Base-by-base conservation (phyloP, 2,888 invertebrate genomes). In the Philereme transversata region DNA sequence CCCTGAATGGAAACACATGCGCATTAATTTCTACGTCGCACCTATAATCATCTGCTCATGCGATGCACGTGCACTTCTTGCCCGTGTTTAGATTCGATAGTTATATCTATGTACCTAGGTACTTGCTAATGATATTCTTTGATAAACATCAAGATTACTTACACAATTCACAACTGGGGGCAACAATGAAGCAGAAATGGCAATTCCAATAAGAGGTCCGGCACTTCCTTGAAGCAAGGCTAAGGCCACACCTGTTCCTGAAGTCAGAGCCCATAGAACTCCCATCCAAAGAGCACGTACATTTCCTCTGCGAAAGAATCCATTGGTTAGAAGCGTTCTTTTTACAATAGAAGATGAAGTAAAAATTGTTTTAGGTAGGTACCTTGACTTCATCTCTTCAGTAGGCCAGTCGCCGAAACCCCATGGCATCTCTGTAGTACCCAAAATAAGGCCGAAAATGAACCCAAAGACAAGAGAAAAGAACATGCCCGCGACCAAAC, bases 131-230 rank as follows among this genome's bases (percentile, higher is more conserved):
- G 38, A 7, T 38, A 44, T 43, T 35, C 35, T 10, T 7, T 34
- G 7, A 33, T n/a, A 8, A 40, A 38, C 22, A 22, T 22, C 22
- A 38, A 57, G 5, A 41, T 57, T 68, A 92, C 95, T 93, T 88
- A 96, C 97, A 77, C 97, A 96, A 87, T 97, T 97, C 34, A 97
- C 97, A 58, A 96, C 96, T 4, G 97, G 97, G 22, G 97, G 97
- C 62, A 97, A 82, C 54, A 97, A 88, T 0, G 97, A 97, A 0
- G 97, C 97, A 11, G 97, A 97, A 79, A 97, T 97, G n/a, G 97
- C 97, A 55, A 97, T 97, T 61, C 97, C 97, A 67, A 97, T 97
- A 51, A 97, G 87, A 0, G 97, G 97, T 0, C 97, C 97, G 45
- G 96, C 96, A 78, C 96, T 97, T 41, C 97, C 97, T 77, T 97